A percentile compares a stretch with the other conserved stretches of the same genome.
These are phyloP conservation scores for Catocala nupta DNA, from an alignment of 2,888 invertebrate genomes.

Conservation along the genomic window DNA sequence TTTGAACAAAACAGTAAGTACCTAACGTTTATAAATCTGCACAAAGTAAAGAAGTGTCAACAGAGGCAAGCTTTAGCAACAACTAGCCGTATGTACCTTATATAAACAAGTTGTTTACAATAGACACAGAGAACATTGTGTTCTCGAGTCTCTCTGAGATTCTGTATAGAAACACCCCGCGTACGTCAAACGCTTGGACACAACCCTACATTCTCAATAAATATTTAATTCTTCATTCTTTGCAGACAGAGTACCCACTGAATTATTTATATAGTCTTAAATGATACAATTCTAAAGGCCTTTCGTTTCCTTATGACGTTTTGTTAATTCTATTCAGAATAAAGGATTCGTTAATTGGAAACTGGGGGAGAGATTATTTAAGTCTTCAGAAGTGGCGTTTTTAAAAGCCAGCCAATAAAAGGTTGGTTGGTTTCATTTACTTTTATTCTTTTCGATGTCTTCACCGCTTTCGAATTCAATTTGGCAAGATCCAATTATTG, in stretches of 20 bases:
- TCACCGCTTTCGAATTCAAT: slow-evolving; percentile 33
- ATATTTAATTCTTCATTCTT: slow-evolving; percentile 34
- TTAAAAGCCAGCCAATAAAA: slow-evolving; percentile 28
- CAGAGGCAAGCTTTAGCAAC: background rate
- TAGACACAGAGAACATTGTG: background rate
- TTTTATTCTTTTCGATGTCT: slow-evolving; percentile 34
- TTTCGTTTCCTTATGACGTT: slow-evolving; percentile 24
- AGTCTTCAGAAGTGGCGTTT: slow-evolving; percentile 28
- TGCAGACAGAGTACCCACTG: slow-evolving; percentile 22
- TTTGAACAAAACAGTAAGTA: no score
- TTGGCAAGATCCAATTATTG: slow-evolving; percentile 29
- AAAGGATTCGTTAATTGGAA: slow-evolving; percentile 42
- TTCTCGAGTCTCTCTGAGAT: background rate
- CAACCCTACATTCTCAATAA: slow-evolving; percentile 21
- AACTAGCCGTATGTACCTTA: background rate
- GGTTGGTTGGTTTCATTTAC: slow-evolving; percentile 32
- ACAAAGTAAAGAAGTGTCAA: no score
- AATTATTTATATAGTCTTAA: slow-evolving; percentile 40
- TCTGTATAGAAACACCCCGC: background rate
- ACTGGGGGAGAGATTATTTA: slow-evolving; percentile 34
- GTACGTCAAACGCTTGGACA: background rate
- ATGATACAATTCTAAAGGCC: slow-evolving; percentile 36
- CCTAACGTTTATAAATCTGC: no score
- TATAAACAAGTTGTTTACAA: background rate
- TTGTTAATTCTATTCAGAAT: slow-evolving; percentile 40